A percentile compares a stretch with the other conserved stretches of the same genome.
Evolutionary conservation across 2,797 vertebrate genomes (phyloP).

Genomic region (Muraenolepis orangiensis): DNA sequence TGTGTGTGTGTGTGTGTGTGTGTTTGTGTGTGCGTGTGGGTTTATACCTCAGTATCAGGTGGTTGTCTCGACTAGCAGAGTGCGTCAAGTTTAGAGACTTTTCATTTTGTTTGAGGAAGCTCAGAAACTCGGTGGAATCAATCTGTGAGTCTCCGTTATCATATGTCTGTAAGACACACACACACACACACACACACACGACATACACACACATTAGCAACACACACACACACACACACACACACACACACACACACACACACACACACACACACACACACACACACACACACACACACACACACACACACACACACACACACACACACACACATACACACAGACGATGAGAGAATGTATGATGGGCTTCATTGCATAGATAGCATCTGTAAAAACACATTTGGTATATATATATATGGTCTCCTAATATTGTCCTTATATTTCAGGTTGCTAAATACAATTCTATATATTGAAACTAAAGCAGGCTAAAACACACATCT

Average conservation of each 20-base stretch:
- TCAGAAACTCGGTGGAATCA: slow-evolving; percentile 86
- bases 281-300: slow-evolving; percentile 8
- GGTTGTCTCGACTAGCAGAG: slow-evolving; percentile 79
- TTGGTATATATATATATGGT: background rate
- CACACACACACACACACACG: background rate
- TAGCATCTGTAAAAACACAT: too few species aligned
- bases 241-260: slow-evolving; percentile 5
- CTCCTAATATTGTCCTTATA: too few species aligned
- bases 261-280: background rate
- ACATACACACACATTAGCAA: too few species aligned
- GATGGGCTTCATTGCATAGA: too few species aligned
- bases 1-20: background rate
- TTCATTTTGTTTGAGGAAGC: slow-evolving; percentile 88
- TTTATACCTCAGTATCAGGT: slow-evolving; percentile 81
- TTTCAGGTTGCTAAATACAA: too few species aligned
- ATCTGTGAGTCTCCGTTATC: slow-evolving; percentile 84
- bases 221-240: slow-evolving; percentile 3
- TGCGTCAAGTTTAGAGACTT: slow-evolving; percentile 83
- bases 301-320: background rate
- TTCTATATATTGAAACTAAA: too few species aligned
- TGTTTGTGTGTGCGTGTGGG: background rate
- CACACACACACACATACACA: slow-evolving; percentile 3
- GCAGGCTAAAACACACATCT: too few species aligned
- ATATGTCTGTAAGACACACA: slow-evolving; percentile 70
- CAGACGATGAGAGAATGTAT: background rate